phyloP scores from a whole-genome alignment of 1,140 invertebrate species.

The Tetramorium alpestre region DNA sequence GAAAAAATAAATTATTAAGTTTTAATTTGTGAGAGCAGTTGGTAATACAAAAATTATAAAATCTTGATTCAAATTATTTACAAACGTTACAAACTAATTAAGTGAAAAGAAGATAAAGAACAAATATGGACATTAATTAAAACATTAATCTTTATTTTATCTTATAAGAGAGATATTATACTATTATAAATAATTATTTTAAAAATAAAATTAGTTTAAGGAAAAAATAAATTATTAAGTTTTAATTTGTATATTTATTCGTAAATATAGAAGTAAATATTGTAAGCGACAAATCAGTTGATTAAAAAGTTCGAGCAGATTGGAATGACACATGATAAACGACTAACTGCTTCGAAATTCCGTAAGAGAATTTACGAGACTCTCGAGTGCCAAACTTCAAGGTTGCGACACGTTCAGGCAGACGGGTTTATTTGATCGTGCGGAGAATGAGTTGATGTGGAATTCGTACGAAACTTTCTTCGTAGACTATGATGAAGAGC shows the following conservation, averaged over 20 bases:
- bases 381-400: slow-evolving; percentile 53
- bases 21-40: background rate
- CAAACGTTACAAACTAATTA: background rate
- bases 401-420: slow-evolving; percentile 39
- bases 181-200: no score
- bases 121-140: background rate
- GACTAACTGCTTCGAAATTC: background rate
- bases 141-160: background rate
- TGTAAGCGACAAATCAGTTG: background rate
- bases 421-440: background rate
- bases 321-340: slow-evolving; percentile 15
- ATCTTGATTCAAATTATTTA: background rate
- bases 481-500: background rate
- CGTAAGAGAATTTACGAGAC: slow-evolving; percentile 36
- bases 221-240: background rate
- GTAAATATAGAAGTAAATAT: background rate
- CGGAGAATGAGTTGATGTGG: background rate
- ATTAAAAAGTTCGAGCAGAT: background rate
- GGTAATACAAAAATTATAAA: no score
- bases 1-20: background rate
- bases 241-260: background rate
- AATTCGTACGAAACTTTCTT: slow-evolving; percentile 45
- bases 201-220: background rate
- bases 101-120: background rate
- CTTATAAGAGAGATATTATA: background rate